Evolutionary conservation across 2,797 vertebrate species (phyloP), one percentile per base, ranked within the genome.

Genomic region (Sebastes vulpes): DNA sequence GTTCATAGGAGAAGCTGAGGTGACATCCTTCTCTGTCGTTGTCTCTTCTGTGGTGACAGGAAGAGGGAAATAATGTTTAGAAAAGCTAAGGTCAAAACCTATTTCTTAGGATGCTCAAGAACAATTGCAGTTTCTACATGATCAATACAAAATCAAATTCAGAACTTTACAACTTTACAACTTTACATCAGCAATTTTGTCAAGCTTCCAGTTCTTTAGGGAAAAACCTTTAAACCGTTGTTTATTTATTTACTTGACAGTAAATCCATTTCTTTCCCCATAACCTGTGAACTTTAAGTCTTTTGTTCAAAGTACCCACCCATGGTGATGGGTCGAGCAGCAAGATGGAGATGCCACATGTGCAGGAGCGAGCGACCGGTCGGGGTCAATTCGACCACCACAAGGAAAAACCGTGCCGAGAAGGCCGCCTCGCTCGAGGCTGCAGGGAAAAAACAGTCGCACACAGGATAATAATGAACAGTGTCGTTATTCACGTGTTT

Each of bases 291-390:
- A 57, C 1, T 31, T 9, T 6, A 67, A 12, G n/a, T 38, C 4
- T 28, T 64, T 56, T 48, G 9, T 35, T 61, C 9, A 23, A 75
- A 78, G 1, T 18, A 95, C 97, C 72, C 92, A 99, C 99, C 98
- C 86, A 97, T 74, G 21, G 96, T 96, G 72, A 98, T 95, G 3
- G 97, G 97, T 75, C 93, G 82, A 26, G 98, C 98, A 63, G 95
- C 96, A 84, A 99, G 96, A 90, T 98, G 97, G 29, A 99, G 97
- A 92, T 97, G 96, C 99, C 98, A 99, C 98, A 99, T 99, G 85
- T 97, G 98, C 32, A 99, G 93, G n/a, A 98, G 75, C 0, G 98
- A 98, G 65, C 59, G 92, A 52, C 93, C 97, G 3, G 93, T 94
- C 66, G 95, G 93, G 9, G 96, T 95, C 53, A 94, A 93, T 82